Evolutionary conservation across 2,797 vertebrate genomes (phyloP).

Genomic region (Microhierax caerulescens): DNA sequence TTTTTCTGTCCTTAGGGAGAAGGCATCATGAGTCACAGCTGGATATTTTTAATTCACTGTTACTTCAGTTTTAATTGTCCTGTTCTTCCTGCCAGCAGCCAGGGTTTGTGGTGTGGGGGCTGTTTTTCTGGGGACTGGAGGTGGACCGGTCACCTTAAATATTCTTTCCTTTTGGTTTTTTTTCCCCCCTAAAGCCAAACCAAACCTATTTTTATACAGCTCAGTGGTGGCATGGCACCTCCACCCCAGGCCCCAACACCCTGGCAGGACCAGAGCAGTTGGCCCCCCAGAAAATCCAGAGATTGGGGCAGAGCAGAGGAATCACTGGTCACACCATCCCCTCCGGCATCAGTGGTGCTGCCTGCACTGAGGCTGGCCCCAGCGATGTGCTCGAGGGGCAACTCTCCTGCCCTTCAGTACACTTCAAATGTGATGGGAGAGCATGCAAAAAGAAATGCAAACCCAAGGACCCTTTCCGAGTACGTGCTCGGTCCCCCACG

Average conservation of each 20-base stretch:
- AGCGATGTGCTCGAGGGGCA: rapidly evolving
- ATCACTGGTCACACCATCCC: rapidly evolving
- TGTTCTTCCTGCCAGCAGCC: neutral
- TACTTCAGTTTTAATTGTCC: neutral
- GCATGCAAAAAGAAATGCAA: no score
- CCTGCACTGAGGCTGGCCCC: neutral
- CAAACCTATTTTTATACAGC: neutral
- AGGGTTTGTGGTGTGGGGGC: neutral
- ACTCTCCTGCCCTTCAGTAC: rapidly evolving
- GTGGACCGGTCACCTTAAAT: neutral
- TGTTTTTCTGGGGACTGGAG: neutral
- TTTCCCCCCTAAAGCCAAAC: neutral
- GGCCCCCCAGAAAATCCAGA: neutral
- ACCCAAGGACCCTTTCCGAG: neutral
- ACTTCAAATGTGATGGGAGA: neutral
- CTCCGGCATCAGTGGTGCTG: neutral
- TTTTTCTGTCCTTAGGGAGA: neutral
- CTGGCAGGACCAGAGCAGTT: neutral
- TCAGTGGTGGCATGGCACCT: rapidly evolving
- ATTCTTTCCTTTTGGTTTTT: neutral
- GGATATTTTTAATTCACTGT: neutral
- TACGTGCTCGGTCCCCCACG: neutral
- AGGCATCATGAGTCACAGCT: neutral
- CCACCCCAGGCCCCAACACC: neutral
- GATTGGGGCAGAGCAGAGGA: neutral